Evolutionary conservation across 2,113 vertebrate species (phyloP).

Genomic region (Bombycilla garrulus): DNA sequence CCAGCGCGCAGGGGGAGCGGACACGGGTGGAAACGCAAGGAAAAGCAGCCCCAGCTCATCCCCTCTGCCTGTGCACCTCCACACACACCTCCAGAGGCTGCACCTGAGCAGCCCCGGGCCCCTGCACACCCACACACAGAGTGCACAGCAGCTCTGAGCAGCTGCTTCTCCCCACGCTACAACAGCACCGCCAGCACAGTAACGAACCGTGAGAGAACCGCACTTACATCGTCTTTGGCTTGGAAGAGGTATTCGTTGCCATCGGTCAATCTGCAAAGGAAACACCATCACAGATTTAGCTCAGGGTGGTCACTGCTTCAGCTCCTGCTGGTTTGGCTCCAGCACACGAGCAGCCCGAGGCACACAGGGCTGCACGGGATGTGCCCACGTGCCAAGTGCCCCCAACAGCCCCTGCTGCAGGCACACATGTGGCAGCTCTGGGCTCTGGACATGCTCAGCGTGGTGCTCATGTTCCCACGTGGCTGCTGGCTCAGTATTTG

Average conservation of each 20-base stretch:
- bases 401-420: neutral
- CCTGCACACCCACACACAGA: rapidly evolving
- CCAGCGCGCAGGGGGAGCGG: rapidly evolving
- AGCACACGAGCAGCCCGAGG: neutral
- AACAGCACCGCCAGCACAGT: neutral
- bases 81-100: neutral
- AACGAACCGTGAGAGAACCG: neutral
- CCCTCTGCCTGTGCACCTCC: neutral
- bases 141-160: neutral
- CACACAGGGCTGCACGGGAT: rapidly evolving
- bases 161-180: neutral
- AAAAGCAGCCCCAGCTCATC: neutral
- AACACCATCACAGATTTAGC: neutral
- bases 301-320: neutral
- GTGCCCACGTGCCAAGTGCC: rapidly evolving
- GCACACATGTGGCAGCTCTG: neutral
- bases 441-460: neutral
- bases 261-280: conserved; percentile 84
- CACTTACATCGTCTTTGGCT: conserved; percentile 98
- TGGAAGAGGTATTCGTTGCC: conserved; percentile 99
- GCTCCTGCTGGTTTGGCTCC: neutral
- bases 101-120: neutral
- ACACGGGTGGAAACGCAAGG: neutral
- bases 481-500: neutral
- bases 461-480: neutral